Base-by-base conservation (phyloP, 2,888 invertebrate species). In the Tanytarsus gracilentus region DNA sequence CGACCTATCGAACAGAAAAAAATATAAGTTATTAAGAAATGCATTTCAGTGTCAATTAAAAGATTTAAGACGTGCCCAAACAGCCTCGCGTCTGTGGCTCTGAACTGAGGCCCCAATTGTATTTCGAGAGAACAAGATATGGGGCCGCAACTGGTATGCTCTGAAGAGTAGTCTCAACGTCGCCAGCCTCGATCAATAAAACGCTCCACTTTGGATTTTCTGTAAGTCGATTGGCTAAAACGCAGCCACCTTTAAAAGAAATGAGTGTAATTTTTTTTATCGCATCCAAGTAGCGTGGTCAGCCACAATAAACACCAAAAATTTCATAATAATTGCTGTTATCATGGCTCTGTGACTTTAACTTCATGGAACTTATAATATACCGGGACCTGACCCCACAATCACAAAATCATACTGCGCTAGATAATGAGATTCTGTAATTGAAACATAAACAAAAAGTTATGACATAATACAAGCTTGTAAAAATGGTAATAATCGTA, bases 151-250 rank as follows among this genome's bases (percentile, higher is more conserved):
- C 69, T 0, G 81, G 80, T 3, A 81, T 72, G 62, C 80, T 78
- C 11, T 77, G 75, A 23, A 77, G 65, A 3, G 58, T 49, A 68
- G 74, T 76, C 67, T 78, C 78, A 5, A 77, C 72, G 48, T 71
- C 73, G 7, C 72, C 72, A 9, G 70, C 71, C 64, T 72, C 72
- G n/a, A 72, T 63, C 8, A 72, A 40, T 50, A 64, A 72, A 0
- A 86, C 78, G 51, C 74, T 80, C 78, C 78, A 79, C 29, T 79
- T 69, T 1, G 72, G 69, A 61, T 77, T 79, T 70, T 86, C 85
- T 0, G 83, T 78, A 0, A 88, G 73, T 1, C 88, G 77, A 65
- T 84, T 80, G 0, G 87, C 86, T 8, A 88, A 66, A 0, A 81
- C 83, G 0, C 85, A 80, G 0, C 88, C 88, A 0, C 83, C 81